A percentile compares a stretch with the other conserved stretches of the same genome.
Conservation (phyloP, 2,797 vertebrate genomes). For the Heterohyrax brucei region DNA sequence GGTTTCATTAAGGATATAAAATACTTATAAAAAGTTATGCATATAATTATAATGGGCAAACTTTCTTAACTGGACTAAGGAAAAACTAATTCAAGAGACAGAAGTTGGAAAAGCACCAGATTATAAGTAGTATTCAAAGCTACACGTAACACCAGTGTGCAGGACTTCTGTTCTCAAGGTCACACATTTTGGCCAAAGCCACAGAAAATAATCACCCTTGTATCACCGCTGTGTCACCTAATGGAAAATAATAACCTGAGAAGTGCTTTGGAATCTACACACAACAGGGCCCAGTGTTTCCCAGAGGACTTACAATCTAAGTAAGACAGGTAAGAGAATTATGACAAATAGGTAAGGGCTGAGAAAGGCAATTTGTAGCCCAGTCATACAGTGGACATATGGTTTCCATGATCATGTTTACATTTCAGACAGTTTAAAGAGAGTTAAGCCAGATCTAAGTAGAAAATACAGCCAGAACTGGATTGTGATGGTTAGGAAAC, state of each 20-base stretch:
- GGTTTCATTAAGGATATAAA: slow-evolving; percentile 15
- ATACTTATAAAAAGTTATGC: not conserved
- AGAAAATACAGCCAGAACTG: not conserved
- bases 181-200: slow-evolving; percentile 49
- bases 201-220: slow-evolving; percentile 56
- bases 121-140: not conserved
- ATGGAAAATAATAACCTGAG: slow-evolving; percentile 75
- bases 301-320: slow-evolving; percentile 71
- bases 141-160: not conserved
- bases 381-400: slow-evolving; percentile 34
- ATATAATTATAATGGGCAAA: not conserved
- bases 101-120: not conserved
- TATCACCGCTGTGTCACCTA: slow-evolving; percentile 70
- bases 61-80: slow-evolving; percentile 1
- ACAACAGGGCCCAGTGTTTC: slow-evolving; percentile 5
- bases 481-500: not conserved
- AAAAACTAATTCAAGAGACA: slow-evolving; percentile 35
- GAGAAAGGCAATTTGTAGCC: slow-evolving; percentile 73
- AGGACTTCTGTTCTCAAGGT: slow-evolving; percentile 2
- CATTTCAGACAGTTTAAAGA: slow-evolving; percentile 64
- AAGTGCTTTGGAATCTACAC: slow-evolving; percentile 5
- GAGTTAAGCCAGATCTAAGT: slow-evolving; percentile 22
- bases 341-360: slow-evolving; percentile 71
- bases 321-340: slow-evolving; percentile 79
- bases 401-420: slow-evolving; percentile 33